Base-by-base conservation (phyloP, 2,888 invertebrate genomes). In the Sminthurides aquaticus region DNA sequence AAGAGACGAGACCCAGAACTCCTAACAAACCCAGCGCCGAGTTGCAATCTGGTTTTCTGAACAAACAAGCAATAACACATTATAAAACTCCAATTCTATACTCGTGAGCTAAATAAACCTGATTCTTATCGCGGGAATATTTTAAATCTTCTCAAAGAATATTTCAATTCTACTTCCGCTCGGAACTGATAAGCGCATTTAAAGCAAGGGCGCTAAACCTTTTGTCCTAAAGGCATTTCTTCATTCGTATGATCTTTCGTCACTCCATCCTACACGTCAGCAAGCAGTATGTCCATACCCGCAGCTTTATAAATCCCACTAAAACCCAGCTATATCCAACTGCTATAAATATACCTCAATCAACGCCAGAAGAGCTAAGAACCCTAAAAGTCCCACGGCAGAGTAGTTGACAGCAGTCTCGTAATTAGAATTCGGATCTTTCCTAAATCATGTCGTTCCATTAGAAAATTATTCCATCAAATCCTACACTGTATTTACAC, bases 361-460 rank as follows among this genome's bases (percentile, higher is more conserved):
- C 1, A 73, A 20, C 1, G 71, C 69, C 0, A 73, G 57, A 27
- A 73, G 52, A 1, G 69, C 66, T 11, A 73, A 27, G 57, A 73
- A 73, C 54, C 73, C 73, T 1, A 73, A 62, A 18, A 73, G 61
- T 2, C 73, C 73, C 3, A 73, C 73, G 1, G 71, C 70, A 0
- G 71, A 71, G 29, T 65, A 71, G 57, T 73, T 71, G 5, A 73
- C 71, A 2, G 43, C 22, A 5, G 54, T 22, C 22, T 57, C 63
- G 15, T 57, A 22, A 43, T 48, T 61, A 28, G n/a, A 18, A 29
- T 11, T 8, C 11, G 49, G 55, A 29, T 52, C 20, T 52, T 52
- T 52, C 11, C 52, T 52, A 52, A 5, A 15, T 5, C 5, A 22
- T 8, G 20, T 52, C 22, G 22, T 11, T 18, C 8, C 43, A 43